Conservation (phyloP, 2,113 vertebrate genomes). For the Dipodomys spectabilis region DNA sequence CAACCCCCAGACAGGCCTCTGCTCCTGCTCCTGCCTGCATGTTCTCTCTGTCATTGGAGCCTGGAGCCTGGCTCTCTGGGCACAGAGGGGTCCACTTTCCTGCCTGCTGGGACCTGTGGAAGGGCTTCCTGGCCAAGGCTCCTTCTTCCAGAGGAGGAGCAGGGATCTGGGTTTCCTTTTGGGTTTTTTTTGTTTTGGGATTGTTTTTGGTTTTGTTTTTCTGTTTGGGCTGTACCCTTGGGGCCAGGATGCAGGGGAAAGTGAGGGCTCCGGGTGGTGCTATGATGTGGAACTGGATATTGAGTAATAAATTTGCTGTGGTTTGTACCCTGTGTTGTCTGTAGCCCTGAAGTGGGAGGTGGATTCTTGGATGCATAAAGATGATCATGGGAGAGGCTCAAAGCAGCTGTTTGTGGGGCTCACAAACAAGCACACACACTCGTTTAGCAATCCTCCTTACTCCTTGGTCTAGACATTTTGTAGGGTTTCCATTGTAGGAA, state of each 20-base stretch:
- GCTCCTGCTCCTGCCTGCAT: constrained; percentile 80
- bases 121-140: constrained; percentile 60
- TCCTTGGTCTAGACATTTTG: neutral
- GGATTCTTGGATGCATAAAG: neutral
- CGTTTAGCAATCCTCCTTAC: neutral
- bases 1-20: constrained; percentile 60
- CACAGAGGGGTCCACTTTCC: constrained; percentile 56
- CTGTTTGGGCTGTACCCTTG: constrained; percentile 62
- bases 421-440: rapidly evolving
- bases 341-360: neutral
- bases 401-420: neutral
- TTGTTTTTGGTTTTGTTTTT: constrained; percentile 67
- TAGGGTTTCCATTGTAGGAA: neutral
- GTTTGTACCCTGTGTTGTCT: constrained; percentile 75
- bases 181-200: constrained; percentile 65
- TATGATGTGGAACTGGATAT: constrained; percentile 76
- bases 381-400: rapidly evolving
- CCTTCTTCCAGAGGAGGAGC: constrained; percentile 66
- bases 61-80: constrained; percentile 68
- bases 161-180: constrained; percentile 73
- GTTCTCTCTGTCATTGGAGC: constrained; percentile 72
- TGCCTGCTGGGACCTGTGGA: constrained; percentile 62
- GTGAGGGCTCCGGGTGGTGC: constrained; percentile 74
- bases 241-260: constrained; percentile 55
- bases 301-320: constrained; percentile 83